Percentiles rank a stretch among this genome's conserved stretches.
Conservation (phyloP, 2,113 vertebrate species). For the Strix aluco region DNA sequence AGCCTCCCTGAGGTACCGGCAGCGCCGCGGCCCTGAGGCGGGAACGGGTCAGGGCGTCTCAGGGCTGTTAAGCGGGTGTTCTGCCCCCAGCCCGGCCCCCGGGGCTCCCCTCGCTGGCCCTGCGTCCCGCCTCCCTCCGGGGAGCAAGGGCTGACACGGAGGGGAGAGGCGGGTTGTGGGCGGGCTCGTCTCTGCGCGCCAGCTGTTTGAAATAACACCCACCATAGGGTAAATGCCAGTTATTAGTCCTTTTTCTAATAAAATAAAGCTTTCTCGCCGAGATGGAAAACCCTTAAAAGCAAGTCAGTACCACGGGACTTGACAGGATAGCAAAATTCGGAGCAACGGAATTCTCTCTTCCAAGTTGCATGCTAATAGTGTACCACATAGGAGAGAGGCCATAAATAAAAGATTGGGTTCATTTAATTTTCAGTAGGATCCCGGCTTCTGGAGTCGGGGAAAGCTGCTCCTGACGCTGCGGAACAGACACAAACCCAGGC, state of each 20-base stretch:
- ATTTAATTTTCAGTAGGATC: conserved; percentile 38
- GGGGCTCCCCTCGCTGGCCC: background rate
- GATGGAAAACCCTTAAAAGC: no score
- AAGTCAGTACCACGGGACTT: fast-evolving
- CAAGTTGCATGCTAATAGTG: fast-evolving
- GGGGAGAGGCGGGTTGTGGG: no score
- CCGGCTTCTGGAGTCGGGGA: background rate
- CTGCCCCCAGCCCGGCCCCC: no score
- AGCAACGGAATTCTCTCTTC: fast-evolving
- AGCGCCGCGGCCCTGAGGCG: fast-evolving
- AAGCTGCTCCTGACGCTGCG: background rate
- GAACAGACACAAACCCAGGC: background rate
- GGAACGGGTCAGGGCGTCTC: fast-evolving
- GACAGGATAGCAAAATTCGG: fast-evolving
- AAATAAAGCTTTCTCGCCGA: background rate
- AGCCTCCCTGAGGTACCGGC: fast-evolving
- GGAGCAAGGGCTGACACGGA: background rate
- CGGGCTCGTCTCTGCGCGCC: fast-evolving
- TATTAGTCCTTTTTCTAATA: background rate
- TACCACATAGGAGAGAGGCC: fast-evolving
- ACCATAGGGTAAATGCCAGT: fast-evolving
- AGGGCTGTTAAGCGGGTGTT: no score
- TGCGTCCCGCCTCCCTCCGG: background rate
- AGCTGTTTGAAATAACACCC: no score
- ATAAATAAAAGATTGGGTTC: background rate